Evolutionary conservation across 2,113 vertebrate genomes (phyloP).

Genomic region (Lophochroa leadbeateri): DNA sequence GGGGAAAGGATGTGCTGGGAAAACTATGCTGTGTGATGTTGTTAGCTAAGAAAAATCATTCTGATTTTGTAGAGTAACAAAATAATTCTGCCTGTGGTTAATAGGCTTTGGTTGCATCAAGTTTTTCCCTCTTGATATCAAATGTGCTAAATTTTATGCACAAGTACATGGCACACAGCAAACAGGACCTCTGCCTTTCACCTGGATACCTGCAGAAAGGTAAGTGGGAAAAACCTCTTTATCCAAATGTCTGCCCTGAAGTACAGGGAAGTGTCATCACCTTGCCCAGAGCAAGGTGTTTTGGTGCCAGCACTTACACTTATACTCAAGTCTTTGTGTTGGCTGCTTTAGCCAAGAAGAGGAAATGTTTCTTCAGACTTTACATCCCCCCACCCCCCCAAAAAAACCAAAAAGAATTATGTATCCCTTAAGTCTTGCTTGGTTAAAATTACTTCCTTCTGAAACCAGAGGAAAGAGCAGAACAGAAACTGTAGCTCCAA

Average conservation of each 20-base stretch:
- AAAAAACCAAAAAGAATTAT: background rate
- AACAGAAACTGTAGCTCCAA: background rate
- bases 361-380: background rate
- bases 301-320: background rate
- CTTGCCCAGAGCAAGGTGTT: accelerated
- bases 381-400: background rate
- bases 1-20: background rate
- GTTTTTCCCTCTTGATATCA: background rate
- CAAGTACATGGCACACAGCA: accelerated
- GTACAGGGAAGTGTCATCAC: background rate
- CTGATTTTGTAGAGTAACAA: background rate
- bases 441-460: background rate
- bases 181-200: background rate
- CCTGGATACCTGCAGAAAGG: background rate
- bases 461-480: background rate
- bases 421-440: background rate
- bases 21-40: background rate
- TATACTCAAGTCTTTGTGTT: background rate
- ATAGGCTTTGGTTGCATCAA: background rate
- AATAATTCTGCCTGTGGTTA: background rate
- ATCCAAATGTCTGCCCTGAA: background rate
- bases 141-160: background rate
- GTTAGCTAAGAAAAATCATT: too few relatives aligned
- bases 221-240: background rate
- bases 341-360: background rate